These are phyloP conservation scores for crab-eating macaque (Macaca fascicularis) DNA, from an alignment of 2,113 vertebrate genomes.

Conservation along the genomic window T2T-MFA8v1.1 NC_088391.1:53998501-53999000, in stretches of 20 bases:
- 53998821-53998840: not conserved
- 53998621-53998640: slow-evolving; percentile 29
- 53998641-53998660: not conserved
- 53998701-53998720: not conserved
- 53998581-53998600: slow-evolving; percentile 41
- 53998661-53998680: not conserved
- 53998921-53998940: slow-evolving; percentile 1
- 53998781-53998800: not conserved
- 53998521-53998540: not conserved
- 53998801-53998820: not conserved
- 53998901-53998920: not conserved
- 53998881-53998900: not conserved
- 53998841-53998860: not conserved
- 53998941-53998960: not conserved
- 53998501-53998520: not conserved
- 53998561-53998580: not conserved
- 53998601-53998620: not conserved
- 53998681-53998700: not conserved
- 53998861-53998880: not conserved
- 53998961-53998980: not conserved
- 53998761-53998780: not conserved
- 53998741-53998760: not conserved
- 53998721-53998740: not conserved
- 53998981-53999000: not conserved
- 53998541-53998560: not conserved